Evolutionary conservation across 2,797 vertebrate genomes (phyloP).

Genomic region (Gadopsis bispinosus): DNA sequence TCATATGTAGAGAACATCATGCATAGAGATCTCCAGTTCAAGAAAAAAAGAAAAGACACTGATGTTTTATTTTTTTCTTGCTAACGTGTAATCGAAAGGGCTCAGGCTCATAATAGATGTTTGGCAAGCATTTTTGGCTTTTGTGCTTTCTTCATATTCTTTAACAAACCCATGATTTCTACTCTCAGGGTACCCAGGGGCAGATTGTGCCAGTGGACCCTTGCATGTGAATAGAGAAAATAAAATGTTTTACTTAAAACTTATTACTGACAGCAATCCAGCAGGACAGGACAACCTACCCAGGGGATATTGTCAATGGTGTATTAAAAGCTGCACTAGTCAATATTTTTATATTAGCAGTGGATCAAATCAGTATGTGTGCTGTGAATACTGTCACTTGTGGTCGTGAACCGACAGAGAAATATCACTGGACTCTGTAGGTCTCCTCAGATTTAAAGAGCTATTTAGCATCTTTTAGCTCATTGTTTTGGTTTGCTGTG

Average conservation of each 20-base stretch:
- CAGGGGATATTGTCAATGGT: slow-evolving; percentile 6
- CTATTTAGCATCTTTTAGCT: neutral
- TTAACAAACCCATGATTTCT: neutral
- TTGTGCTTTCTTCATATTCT: neutral
- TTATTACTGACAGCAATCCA: neutral
- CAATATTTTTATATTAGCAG: slow-evolving; percentile 2
- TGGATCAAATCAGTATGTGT: slow-evolving; percentile 1
- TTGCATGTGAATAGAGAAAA: neutral
- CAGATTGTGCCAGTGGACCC: neutral
- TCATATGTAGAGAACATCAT: no score
- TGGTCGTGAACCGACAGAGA: neutral
- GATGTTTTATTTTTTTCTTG: no score
- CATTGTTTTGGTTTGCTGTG: no score
- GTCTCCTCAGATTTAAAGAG: neutral
- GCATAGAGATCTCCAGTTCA: no score
- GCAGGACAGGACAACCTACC: slow-evolving; percentile 4
- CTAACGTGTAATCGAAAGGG: no score
- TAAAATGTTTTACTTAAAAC: neutral
- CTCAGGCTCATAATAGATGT: no score
- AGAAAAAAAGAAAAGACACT: no score
- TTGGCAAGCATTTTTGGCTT: neutral
- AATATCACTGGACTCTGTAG: neutral
- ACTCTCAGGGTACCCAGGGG: neutral
- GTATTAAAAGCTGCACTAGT: slow-evolving; percentile 4
- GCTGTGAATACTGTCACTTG: slow-evolving; percentile 1